A percentile compares a stretch with the other conserved stretches of the same genome.
These are phyloP conservation scores for Dendrocincla fuliginosa DNA, from an alignment of 2,797 vertebrate species.

Conservation along the genomic window DNA sequence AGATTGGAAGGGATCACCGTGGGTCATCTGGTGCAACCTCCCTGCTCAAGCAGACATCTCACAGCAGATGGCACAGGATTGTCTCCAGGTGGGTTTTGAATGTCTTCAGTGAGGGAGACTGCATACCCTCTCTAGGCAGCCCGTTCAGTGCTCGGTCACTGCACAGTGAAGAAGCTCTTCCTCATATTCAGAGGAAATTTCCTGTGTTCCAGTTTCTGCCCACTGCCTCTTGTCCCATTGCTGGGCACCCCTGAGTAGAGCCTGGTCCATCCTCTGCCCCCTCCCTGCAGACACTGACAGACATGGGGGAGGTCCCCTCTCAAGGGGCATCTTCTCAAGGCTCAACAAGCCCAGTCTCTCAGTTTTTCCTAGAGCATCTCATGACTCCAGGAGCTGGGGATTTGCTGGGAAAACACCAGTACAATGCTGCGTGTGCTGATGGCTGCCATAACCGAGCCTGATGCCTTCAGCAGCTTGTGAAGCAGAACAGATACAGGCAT, in stretches of 20 bases:
- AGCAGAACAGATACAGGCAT: background rate
- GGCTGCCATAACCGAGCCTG: fast-evolving
- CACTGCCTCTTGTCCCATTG: background rate
- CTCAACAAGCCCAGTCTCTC: background rate
- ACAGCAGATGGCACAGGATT: background rate
- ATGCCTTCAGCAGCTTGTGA: background rate
- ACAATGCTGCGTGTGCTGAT: fast-evolving
- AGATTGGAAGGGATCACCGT: background rate
- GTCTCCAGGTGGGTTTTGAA: background rate
- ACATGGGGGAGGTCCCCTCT: background rate
- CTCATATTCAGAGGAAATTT: background rate
- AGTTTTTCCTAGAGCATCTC: background rate
- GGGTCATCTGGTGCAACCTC: background rate
- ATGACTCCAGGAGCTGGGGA: background rate
- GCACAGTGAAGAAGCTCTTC: background rate
- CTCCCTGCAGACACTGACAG: background rate
- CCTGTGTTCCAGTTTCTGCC: background rate
- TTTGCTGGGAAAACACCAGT: background rate
- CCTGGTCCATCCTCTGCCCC: background rate
- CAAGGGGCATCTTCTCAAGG: background rate
- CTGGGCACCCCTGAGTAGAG: background rate
- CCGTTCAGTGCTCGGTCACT: background rate
- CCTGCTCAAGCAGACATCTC: background rate
- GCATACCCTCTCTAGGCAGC: background rate
- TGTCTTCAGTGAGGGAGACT: background rate